These are phyloP conservation scores for Monomorium pharaonis DNA, from an alignment of 1,140 invertebrate genomes.

Conservation along the genomic window DNA sequence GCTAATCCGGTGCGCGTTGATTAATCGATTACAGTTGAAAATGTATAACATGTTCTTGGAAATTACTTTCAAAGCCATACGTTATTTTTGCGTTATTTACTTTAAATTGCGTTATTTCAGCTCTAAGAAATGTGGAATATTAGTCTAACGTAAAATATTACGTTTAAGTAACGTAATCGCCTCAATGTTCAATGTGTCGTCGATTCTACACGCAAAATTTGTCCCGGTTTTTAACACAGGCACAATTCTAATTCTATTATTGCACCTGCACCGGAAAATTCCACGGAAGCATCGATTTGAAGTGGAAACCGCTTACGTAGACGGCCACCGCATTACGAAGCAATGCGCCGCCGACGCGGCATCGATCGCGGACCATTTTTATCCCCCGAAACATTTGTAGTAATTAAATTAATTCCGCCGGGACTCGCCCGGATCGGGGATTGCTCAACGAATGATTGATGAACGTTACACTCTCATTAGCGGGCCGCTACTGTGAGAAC, in stretches of 20 bases:
- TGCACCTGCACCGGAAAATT: not conserved
- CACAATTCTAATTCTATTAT: no score
- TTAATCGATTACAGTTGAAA: constrained; percentile 1
- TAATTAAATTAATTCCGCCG: constrained; percentile 74
- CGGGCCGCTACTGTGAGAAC: constrained; percentile 74
- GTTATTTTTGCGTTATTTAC: no score
- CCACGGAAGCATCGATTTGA: not conserved
- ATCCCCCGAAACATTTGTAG: constrained; percentile 62
- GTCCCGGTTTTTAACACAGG: no score
- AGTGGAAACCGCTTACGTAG: not conserved
- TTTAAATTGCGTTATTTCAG: no score
- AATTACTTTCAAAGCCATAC: no score
- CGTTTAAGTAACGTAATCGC: no score
- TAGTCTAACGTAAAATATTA: no score
- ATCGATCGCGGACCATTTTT: constrained; percentile 61
- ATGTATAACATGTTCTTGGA: not conserved
- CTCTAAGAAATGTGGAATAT: no score
- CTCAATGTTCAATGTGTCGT: no score
- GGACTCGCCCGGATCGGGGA: constrained; percentile 59
- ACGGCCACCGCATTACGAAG: not conserved
- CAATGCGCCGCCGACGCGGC: not conserved
- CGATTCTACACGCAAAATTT: no score
- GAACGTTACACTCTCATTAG: constrained; percentile 72
- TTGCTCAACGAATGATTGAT: constrained; percentile 76
- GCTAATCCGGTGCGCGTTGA: not conserved